These are phyloP conservation scores for Tenthredo notha DNA, from an alignment of 2,888 invertebrate species.

Conservation along the genomic window DNA sequence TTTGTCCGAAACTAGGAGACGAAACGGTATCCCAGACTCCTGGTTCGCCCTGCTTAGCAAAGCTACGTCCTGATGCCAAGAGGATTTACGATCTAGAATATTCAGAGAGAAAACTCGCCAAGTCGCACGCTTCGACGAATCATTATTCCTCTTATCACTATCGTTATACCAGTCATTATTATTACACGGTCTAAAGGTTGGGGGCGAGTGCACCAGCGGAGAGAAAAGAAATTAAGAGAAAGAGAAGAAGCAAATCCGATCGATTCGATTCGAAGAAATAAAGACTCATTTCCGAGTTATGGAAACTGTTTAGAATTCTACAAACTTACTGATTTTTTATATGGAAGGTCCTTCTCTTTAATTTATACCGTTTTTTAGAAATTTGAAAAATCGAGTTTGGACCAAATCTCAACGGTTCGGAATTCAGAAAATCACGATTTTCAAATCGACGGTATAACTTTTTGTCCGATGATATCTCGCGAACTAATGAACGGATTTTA, in stretches of 20 bases:
- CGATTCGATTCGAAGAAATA: neutral
- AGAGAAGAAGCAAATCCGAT: neutral
- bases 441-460: no score
- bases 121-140: neutral
- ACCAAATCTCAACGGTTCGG: no score
- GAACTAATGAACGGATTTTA: no score
- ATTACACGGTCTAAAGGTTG: constrained; percentile 8
- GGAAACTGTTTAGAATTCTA: neutral
- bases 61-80: neutral
- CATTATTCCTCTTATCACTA: constrained; percentile 36
- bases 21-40: neutral
- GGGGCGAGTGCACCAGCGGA: neutral
- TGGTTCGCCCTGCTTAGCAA: neutral
- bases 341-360: no score
- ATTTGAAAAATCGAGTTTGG: no score
- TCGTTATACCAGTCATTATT: constrained; percentile 42
- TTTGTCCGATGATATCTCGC: no score
- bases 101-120: neutral
- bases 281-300: neutral
- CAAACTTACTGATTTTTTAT: neutral
- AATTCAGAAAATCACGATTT: no score
- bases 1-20: constrained; percentile 16
- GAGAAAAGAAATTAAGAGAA: neutral
- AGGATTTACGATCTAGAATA: constrained; percentile 27
- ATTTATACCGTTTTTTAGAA: no score